Base-by-base conservation (phyloP, 2,888 invertebrate genomes). In the Aporophyla lueneburgensis region DNA sequence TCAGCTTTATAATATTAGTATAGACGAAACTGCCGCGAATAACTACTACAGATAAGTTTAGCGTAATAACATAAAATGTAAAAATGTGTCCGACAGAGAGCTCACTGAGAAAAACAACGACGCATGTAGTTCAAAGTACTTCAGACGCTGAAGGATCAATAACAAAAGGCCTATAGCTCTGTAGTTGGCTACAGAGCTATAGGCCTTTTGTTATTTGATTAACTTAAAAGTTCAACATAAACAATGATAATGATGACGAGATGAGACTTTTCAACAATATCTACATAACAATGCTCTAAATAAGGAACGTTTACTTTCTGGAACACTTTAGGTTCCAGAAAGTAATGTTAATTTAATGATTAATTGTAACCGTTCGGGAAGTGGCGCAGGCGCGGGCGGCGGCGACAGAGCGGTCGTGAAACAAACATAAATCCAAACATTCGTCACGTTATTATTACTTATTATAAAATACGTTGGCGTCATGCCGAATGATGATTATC, bases 401-500 rank as follows among this genome's bases (percentile, higher is more conserved):
- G 24, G 40, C 58, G 46, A 16, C n/a, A 19, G 21, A 10, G 9
- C 6, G 6, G 3, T 49, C 27, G 12, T 43, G 40, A 10, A 19
- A 43, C 51, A 49, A 76, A 53, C 46, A 51, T 46, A 12, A 19
- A 16, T 40, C 24, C 16, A 27, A 40, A 56, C 12, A 46, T 59
- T 19, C 9, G 53, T 73, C 56, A 46, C 63, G 33, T 51, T 49
- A 12, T 62, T 51, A 3, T 33, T 2, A 33, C n/a, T n/a, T n/a
- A n/a, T n/a, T n/a, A 51, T 54, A 46, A 16, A 58, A 56, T 56
- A 63, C 24, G 49, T 63, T 19, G 2, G 27, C 49, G 51, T 24
- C 43, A 33, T 19, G 24, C 27, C 56, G 6, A 53, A 16, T 16
- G 53, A 62, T 71, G 27, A 21, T 56, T 72, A 72, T 62, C n/a